phyloP scores from a whole-genome alignment of 2,797 vertebrate genomes.

The Threskiornis aethiopicus region DNA sequence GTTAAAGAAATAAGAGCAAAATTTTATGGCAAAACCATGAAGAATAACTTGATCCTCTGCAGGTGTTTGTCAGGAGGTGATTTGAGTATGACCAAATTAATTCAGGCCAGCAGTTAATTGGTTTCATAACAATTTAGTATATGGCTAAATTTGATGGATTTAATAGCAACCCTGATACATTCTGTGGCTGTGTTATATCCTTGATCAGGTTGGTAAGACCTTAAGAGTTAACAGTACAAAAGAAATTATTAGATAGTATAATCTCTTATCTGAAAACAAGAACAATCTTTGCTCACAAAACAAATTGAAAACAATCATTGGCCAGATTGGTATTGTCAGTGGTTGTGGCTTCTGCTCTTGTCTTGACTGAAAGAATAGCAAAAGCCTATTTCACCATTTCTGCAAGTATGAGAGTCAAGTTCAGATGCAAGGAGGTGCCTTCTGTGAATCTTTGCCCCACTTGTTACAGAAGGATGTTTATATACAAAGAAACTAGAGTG shows the following conservation, averaged over 20 bases:
- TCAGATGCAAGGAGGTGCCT: background rate
- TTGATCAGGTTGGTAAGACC: background rate
- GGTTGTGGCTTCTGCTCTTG: background rate
- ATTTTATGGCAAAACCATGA: background rate
- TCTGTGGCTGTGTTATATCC: background rate
- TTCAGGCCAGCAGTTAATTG: constrained; percentile 10
- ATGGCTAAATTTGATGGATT: background rate
- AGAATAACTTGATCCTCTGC: constrained; percentile 4
- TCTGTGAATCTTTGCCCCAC: background rate
- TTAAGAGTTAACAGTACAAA: background rate
- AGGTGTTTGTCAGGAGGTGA: constrained; percentile 23
- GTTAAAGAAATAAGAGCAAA: background rate
- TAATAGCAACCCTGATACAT: background rate
- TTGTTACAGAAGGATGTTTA: background rate
- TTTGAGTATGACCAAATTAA: background rate
- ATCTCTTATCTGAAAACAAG: background rate
- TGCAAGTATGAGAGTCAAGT: background rate
- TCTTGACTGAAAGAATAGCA: background rate
- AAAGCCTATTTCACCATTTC: background rate
- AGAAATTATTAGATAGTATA: background rate
- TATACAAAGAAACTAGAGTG: background rate
- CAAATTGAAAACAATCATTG: background rate
- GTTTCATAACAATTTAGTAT: background rate
- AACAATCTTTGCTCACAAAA: background rate
- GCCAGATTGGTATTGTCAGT: background rate